A percentile compares a stretch with the other conserved stretches of the same genome.
phyloP scores from a whole-genome alignment of 2,797 vertebrate genomes.

The Melanotaenia maccullochi region DNA sequence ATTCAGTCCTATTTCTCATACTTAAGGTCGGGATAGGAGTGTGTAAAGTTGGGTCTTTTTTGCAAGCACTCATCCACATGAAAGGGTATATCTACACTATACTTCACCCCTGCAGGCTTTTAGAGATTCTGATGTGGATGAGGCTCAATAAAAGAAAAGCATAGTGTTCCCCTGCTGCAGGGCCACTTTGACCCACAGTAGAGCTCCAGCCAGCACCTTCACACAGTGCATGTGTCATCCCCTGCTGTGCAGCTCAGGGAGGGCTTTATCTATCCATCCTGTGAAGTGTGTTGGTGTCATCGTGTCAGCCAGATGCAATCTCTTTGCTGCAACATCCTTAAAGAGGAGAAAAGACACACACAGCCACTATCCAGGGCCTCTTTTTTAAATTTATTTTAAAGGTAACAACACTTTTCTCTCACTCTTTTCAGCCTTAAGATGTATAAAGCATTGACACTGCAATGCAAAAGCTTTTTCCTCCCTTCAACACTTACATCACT shows the following conservation, averaged over 20 bases:
- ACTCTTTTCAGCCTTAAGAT: constrained; percentile 8
- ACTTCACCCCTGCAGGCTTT: constrained; percentile 51
- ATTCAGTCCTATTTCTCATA: constrained; percentile 71
- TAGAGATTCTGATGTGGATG: constrained; percentile 44
- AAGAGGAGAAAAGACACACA: not conserved
- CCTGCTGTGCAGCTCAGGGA: constrained; percentile 46
- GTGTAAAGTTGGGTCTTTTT: constrained; percentile 43
- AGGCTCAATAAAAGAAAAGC: constrained; percentile 5
- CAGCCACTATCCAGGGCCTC: not conserved
- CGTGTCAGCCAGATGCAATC: constrained; percentile 44
- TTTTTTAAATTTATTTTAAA: not conserved
- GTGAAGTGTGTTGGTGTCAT: constrained; percentile 54
- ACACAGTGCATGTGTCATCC: constrained; percentile 48
- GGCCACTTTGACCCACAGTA: constrained; percentile 66
- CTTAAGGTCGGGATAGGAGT: constrained; percentile 59
- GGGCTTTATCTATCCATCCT: constrained; percentile 46
- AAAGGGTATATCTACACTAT: constrained; percentile 47
- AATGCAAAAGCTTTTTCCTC: constrained; percentile 33
- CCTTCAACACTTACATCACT: constrained; percentile 25
- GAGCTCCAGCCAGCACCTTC: constrained; percentile 59
- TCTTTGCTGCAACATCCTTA: constrained; percentile 23
- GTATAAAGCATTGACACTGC: constrained; percentile 3
- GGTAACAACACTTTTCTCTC: constrained; percentile 18
- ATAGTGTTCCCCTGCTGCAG: constrained; percentile 51
- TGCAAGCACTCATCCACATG: constrained; percentile 49